Conservation (phyloP, 2,797 vertebrate genomes). For the Thaleichthys pacificus region DNA sequence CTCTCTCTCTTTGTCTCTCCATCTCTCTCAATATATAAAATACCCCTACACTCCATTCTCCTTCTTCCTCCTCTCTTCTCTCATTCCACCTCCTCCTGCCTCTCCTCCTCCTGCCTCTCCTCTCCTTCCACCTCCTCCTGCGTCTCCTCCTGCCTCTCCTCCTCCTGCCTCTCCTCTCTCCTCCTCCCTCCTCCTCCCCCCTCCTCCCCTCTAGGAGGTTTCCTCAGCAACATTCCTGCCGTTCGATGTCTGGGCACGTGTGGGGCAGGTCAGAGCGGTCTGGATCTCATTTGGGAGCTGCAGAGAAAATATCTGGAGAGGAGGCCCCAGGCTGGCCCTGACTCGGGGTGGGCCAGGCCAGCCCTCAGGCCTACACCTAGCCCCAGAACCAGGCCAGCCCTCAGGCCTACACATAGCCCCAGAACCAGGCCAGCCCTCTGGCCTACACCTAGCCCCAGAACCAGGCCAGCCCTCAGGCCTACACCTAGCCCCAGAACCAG, state of each 20-base stretch:
- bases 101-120: not conserved
- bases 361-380: too few relatives aligned
- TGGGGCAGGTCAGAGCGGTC: conserved; percentile 42
- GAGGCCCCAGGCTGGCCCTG: conserved; percentile 32
- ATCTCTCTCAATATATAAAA: not conserved
- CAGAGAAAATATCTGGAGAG: conserved; percentile 66
- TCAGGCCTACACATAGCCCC: too few relatives aligned
- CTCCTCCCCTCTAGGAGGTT: conserved; percentile 22
- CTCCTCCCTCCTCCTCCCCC: not conserved
- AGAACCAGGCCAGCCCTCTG: too few relatives aligned
- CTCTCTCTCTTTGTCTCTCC: not conserved
- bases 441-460: too few relatives aligned
- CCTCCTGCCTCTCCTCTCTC: conserved; percentile 12
- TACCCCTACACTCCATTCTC: not conserved
- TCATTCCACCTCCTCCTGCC: not conserved
- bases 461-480: too few relatives aligned
- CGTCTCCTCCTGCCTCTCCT: not conserved
- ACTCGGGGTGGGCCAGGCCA: not conserved
- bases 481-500: too few relatives aligned
- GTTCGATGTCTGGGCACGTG: conserved; percentile 59
- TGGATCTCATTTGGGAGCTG: conserved; percentile 61
- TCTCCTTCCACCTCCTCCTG: not conserved
- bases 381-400: too few relatives aligned
- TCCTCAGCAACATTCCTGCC: conserved; percentile 53
- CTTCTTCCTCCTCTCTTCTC: not conserved